A percentile compares a stretch with the other conserved stretches of the same genome.
Evolutionary conservation across 64 coral and sea anemone genomes (phyloP).

Genomic region (Pocillopora verrucosa): DNA sequence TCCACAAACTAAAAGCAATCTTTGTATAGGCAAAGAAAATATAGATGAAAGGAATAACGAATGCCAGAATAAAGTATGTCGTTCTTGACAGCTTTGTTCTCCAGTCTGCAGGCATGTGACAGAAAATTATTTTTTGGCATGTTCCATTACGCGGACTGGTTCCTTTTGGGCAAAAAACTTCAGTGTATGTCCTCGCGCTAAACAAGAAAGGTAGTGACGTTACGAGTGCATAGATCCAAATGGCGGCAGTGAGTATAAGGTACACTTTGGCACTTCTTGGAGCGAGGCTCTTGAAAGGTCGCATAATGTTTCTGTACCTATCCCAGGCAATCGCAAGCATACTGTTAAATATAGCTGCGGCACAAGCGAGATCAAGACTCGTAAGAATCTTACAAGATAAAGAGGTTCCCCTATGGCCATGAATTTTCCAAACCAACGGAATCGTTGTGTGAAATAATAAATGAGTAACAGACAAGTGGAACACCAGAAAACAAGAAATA

Average conservation of each 20-base stretch:
- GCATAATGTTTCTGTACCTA: slow-evolving; percentile 4
- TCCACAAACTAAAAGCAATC: slow-evolving; percentile 11
- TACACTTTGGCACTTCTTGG: neutral
- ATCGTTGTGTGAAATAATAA: neutral
- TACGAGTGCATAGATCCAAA: slow-evolving; percentile 1
- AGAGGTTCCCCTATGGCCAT: neutral
- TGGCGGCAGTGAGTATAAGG: neutral
- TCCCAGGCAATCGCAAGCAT: slow-evolving; percentile 10
- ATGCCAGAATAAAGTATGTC: neutral
- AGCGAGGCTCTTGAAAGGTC: slow-evolving; percentile 9
- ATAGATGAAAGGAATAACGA: slow-evolving; percentile 8
- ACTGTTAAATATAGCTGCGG: neutral
- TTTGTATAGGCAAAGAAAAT: slow-evolving; percentile 10
- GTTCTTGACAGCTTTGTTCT: slow-evolving; percentile 18
- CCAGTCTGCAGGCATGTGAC: neutral
- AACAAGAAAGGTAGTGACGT: neutral
- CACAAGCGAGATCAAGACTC: neutral
- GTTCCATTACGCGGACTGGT: neutral
- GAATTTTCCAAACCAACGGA: neutral
- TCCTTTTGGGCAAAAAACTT: neutral
- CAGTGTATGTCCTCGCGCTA: neutral
- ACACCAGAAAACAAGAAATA: slow-evolving; percentile 22
- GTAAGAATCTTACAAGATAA: neutral
- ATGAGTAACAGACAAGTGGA: slow-evolving; percentile 21
- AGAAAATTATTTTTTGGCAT: neutral